Evolutionary conservation across 2,797 vertebrate genomes (phyloP).

Genomic region (Mormyrus hasselquistii): DNA sequence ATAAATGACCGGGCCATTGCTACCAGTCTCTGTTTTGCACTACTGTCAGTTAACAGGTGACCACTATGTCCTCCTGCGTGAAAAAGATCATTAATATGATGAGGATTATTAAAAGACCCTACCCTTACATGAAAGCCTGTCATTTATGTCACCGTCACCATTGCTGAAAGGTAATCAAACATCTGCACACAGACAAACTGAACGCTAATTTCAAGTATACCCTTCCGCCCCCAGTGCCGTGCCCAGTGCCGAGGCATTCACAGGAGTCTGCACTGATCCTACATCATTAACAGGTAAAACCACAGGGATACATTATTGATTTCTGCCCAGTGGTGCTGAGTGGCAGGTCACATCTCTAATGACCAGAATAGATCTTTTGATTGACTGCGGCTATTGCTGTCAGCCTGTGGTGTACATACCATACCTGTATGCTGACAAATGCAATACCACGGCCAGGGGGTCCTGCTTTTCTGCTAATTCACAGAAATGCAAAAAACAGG

Average conservation of each 20-base stretch:
- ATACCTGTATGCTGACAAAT: not conserved
- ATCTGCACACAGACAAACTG: not conserved
- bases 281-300: not conserved
- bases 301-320: not conserved
- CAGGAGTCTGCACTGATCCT: not conserved
- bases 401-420: not conserved
- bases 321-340: not conserved
- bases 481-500: not conserved
- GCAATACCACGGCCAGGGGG: not conserved
- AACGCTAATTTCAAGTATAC: not conserved
- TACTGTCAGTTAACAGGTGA: not conserved
- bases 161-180: not conserved
- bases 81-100: not conserved
- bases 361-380: conserved; percentile 37
- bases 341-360: not conserved
- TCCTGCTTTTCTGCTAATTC: not conserved
- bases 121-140: not conserved
- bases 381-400: not conserved
- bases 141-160: not conserved
- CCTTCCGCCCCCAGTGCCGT: not conserved
- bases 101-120: too few relatives aligned
- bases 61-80: not conserved
- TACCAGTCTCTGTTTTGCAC: not conserved
- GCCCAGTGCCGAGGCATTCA: not conserved
- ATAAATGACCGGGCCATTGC: not conserved